Evolutionary conservation across 2,888 invertebrate genomes (phyloP).

Genomic region (Sipha maydis): DNA sequence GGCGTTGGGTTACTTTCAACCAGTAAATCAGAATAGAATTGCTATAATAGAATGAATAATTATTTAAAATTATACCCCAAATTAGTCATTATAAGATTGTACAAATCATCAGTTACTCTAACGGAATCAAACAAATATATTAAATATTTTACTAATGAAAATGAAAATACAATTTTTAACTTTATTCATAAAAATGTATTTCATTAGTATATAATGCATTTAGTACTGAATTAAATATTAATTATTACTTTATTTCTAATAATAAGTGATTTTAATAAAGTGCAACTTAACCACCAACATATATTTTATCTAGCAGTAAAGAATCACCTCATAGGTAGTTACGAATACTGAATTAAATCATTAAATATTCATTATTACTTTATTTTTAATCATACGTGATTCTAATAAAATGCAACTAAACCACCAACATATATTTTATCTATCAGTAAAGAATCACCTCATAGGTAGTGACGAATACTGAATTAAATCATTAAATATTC

Average conservation of each 20-base stretch:
- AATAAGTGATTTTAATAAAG: neutral
- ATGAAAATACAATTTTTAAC: neutral
- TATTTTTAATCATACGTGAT: neutral
- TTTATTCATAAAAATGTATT: too few species aligned
- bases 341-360: constrained; percentile 8
- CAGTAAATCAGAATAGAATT: too few species aligned
- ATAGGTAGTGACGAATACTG: constrained; percentile 2
- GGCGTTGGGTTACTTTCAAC: too few species aligned
- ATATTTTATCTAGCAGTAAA: too few species aligned
- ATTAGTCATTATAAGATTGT: neutral
- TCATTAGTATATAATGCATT: too few species aligned
- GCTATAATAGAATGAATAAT: too few species aligned
- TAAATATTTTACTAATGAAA: neutral
- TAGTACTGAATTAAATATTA: neutral
- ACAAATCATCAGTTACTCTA: constrained; percentile 1
- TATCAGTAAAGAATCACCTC: neutral
- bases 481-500: neutral
- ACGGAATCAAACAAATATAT: neutral
- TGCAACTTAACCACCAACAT: neutral
- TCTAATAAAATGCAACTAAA: neutral
- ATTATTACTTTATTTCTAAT: neutral
- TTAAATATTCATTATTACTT: neutral
- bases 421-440: neutral
- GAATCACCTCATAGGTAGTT: constrained; percentile 47
- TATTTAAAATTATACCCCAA: too few species aligned